Evolutionary conservation across 2,797 vertebrate genomes (phyloP), one percentile per base, ranked within the genome.

Genomic region (Vireo griseus): DNA sequence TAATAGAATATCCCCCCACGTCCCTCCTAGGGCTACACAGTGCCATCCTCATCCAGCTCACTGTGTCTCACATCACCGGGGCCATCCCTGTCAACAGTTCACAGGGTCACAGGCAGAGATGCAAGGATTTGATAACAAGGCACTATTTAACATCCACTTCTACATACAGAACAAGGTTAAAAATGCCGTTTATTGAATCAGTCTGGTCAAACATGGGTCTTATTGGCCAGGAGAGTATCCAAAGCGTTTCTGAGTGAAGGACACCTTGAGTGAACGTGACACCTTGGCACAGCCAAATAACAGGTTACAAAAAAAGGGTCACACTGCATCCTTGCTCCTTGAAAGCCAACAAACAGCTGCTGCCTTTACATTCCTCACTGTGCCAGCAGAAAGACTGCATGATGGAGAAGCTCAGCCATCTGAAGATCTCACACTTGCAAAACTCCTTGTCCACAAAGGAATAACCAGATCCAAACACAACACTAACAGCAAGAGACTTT

Each of bases 391-490:
- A 42, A 37, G 42, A 40, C 9, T 16, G 3, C n/a, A n/a, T 0
- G 6, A 61, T 3, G 22, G 40, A 85, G 59, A 79, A 78, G 61
- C 51, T 31, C 6, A 3, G 31, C 29, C 66, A 52, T 79, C 57
- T 67, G 50, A 83, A 76, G 52, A 62, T 54, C 31, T 79, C 68
- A 40, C 22, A 26, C 74, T 91, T 71, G 35, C 42, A 72, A 57
- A 86, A 88, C 72, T 59, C 40, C 62, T 68, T 14, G 20, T 83
- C 33, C 79, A 67, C 62, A 73, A 52, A 82, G 31, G 19, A 86
- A 69, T 55, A 88, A 77, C 16, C 40, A 81, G 72, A 86, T 62
- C 82, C 82, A 93, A 91, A 81, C 68, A 78, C 74, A 89, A 71
- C 62, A 59, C 48, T 69, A 92, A 88, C 18, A 77, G 66, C 0